phyloP scores from a whole-genome alignment of 1,140 invertebrate genomes.

The Tyrophagus putrescentiae region DNA sequence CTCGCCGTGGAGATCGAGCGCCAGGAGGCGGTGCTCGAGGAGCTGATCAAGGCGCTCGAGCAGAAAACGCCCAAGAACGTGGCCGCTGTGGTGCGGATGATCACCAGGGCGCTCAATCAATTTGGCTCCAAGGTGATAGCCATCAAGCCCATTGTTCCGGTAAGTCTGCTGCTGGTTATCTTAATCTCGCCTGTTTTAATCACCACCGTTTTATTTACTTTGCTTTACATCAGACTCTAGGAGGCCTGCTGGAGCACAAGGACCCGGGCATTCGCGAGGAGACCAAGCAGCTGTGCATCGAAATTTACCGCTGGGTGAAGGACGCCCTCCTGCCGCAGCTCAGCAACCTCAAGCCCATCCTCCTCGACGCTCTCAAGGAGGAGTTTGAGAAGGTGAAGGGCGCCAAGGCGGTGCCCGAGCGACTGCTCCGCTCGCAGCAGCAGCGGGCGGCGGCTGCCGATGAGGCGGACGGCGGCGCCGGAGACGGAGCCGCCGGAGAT shows the following conservation, averaged over 20 bases:
- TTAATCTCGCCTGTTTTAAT: background rate
- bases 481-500: constrained; percentile 24
- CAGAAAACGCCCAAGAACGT: constrained; percentile 95
- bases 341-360: constrained; percentile 66
- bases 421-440: constrained; percentile 79
- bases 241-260: constrained; percentile 65
- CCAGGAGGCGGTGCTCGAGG: constrained; percentile 73
- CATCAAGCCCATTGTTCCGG: constrained; percentile 72
- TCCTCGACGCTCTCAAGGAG: constrained; percentile 65
- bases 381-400: constrained; percentile 62
- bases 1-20: constrained; percentile 95
- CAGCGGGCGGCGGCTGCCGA: constrained; percentile 43
- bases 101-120: constrained; percentile 59
- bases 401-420: constrained; percentile 52
- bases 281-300: constrained; percentile 67
- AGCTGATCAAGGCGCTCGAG: constrained; percentile 70
- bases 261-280: constrained; percentile 85
- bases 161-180: background rate
- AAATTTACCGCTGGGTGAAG: constrained; percentile 85
- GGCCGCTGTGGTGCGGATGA: constrained; percentile 56
- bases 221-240: constrained; percentile 42
- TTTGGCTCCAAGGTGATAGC: constrained; percentile 83
- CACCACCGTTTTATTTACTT: background rate
- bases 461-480: constrained; percentile 39
- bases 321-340: constrained; percentile 71